Base-by-base conservation (phyloP, 1,140 invertebrate species). In the Microplitis demolitor region DNA sequence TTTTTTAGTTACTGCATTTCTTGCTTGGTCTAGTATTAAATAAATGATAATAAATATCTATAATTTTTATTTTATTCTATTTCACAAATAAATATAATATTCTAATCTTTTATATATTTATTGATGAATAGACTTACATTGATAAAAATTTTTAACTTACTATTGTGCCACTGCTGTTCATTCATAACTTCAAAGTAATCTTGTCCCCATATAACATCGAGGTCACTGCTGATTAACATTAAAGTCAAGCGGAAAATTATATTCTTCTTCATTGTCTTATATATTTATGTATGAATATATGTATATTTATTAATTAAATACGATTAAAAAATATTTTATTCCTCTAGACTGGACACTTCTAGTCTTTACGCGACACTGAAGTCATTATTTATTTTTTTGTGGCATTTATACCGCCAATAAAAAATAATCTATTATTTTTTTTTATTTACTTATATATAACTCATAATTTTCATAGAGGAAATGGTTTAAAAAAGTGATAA, bases 101-200 rank as follows among this genome's bases (percentile, higher is more conserved):
- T 13, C 24, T 51, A 35, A 4, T 9, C 35, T 63, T 9, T 33
- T 3, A 9, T 37, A 11, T 63, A 13, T 14, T 31, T 31, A 9
- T 35, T 34, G 72, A 67, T 78, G 78, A 79, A 76, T 70, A 62
- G 74, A 77, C 64, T 64, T 77, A 45, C 16, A 77, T 79, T 78
- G 72, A 51, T 76, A 74, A 24, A 14, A n/a, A 77, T 66, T 76
- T 70, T 77, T 73, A 73, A 79, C 73, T 77, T 69, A 14, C 70
- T 72, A 33, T 64, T 74, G 60, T 56, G 24, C 72, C 66, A 70
- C 39, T 11, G 72, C 68, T 56, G 53, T 56, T 56, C 53, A 56
- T 56, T 56, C n/a, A 56, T 16, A 5, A 56, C 6, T 16, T 56
- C 24, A 56, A 24, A 56, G 53, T 56, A 56, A 56, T 56, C 53